Base-by-base conservation (phyloP, 2,113 vertebrate genomes). In the Siniperca chuatsi region DNA sequence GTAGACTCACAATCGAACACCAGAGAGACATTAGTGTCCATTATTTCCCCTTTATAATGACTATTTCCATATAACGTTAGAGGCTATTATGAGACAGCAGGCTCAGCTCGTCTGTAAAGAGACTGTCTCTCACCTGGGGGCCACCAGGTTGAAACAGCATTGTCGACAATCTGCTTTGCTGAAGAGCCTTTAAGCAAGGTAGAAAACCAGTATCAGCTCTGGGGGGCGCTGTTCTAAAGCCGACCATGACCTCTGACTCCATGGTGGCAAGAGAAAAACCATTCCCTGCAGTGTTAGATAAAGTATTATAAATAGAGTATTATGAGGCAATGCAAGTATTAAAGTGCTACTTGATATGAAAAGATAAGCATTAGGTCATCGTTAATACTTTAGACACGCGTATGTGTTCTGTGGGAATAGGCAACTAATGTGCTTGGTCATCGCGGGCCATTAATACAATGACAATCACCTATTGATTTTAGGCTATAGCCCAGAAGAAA, bases 191-290 rank as follows among this genome's bases (percentile, higher is more conserved):
- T 23, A 7, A 60, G 61, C 60, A 66, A 61, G 18, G 25, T 60
- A 61, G 13, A 3, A 57, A 23, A 33, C 6, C 46, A 21, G 33
- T 10, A 37, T 35, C 4, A 33, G 1, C 85, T 72, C 12, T 42
- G 8, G 79, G 72, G 76, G 86, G 77, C 78, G 79, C 89, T 85
- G 77, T 82, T 69, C 37, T 73, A 20, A 46, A 78, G 70, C 33
- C 48, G 25, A 86, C 25, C 48, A 1, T 73, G 58, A 79, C 70
- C 77, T 64, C 50, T 82, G 79, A 72, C 67, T 73, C 11, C 42
- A 54, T 21, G 35, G 65, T 62, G 57, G 40, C 12, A 52, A 37
- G 5, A 35, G 65, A 25, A 48, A 10, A 23, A 67, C 8, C 0
- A 2, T 35, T 23, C 23, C 65, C 48, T 40, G 23, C 62, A 54